Evolutionary conservation across 2,113 vertebrate genomes (phyloP).

Genomic region (Leiothrix lutea): DNA sequence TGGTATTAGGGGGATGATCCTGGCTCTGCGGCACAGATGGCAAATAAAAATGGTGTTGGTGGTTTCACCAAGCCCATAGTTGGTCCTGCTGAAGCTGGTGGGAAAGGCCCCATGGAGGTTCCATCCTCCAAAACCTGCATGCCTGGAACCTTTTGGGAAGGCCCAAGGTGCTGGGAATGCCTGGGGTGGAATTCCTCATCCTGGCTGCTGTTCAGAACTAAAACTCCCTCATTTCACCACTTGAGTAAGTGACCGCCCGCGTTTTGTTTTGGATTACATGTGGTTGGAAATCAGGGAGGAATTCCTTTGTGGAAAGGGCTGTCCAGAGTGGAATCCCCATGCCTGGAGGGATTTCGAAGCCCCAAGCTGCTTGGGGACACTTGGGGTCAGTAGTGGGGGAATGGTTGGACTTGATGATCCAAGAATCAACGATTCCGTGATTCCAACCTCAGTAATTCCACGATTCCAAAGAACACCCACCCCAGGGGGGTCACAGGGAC

Average conservation of each 20-base stretch:
- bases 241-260: neutral
- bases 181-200: neutral
- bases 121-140: neutral
- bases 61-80: neutral
- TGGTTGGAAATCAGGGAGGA: neutral
- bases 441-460: neutral
- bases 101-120: neutral
- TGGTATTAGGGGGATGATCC: neutral
- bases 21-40: neutral
- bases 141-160: neutral
- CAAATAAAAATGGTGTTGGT: neutral
- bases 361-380: neutral
- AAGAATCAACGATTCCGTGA: neutral
- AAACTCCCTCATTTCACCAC: neutral
- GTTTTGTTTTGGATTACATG: neutral
- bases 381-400: neutral
- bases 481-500: accelerated
- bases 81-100: neutral
- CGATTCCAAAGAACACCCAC: neutral
- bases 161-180: neutral
- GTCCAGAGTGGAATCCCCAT: neutral
- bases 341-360: neutral
- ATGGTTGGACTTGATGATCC: accelerated
- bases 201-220: neutral
- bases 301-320: neutral